Percentiles rank a stretch among this genome's conserved stretches.
phyloP scores from a whole-genome alignment of 2,888 invertebrate genomes.

The Parochlus steinenii region DNA sequence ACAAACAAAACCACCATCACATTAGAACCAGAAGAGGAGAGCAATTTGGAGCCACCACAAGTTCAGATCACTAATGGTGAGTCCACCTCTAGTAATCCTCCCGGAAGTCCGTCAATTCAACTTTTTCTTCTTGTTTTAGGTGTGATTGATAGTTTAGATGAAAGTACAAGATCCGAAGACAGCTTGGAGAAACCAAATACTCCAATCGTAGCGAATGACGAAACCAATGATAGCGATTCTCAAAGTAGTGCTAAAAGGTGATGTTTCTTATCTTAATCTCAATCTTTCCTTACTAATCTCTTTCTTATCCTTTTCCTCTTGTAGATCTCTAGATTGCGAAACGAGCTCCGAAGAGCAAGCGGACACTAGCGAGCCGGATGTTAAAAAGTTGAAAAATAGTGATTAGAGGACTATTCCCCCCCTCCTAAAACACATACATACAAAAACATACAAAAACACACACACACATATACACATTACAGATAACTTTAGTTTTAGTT shows the following conservation, averaged over 20 bases:
- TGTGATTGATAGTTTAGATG: constrained; percentile 36
- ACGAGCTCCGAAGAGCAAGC: constrained; percentile 18
- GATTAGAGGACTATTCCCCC: too few relatives aligned
- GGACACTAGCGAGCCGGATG: constrained; percentile 24
- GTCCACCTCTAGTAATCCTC: not conserved
- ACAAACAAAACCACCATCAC: constrained; percentile 9
- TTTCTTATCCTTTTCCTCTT: constrained; percentile 3
- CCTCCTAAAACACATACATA: too few relatives aligned
- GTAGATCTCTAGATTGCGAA: constrained; percentile 18
- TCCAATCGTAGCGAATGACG: constrained; percentile 24
- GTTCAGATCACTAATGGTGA: constrained; percentile 8
- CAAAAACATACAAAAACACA: too few relatives aligned
- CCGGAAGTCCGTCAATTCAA: not conserved
- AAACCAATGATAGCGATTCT: constrained; percentile 20
- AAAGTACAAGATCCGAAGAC: constrained; percentile 57
- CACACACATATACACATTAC: too few relatives aligned
- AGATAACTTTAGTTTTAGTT: too few relatives aligned
- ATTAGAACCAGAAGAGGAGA: constrained; percentile 48
- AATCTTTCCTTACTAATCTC: too few relatives aligned
- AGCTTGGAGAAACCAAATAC: constrained; percentile 53
- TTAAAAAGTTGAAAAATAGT: constrained; percentile 25
- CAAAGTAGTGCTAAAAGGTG: constrained; percentile 19
- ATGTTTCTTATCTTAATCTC: not conserved
- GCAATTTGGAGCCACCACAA: constrained; percentile 54
- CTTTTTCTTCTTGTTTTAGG: constrained; percentile 12